Base-by-base conservation (phyloP, 2,888 invertebrate genomes). In the Scaptomyza cyrtandrae region DNA sequence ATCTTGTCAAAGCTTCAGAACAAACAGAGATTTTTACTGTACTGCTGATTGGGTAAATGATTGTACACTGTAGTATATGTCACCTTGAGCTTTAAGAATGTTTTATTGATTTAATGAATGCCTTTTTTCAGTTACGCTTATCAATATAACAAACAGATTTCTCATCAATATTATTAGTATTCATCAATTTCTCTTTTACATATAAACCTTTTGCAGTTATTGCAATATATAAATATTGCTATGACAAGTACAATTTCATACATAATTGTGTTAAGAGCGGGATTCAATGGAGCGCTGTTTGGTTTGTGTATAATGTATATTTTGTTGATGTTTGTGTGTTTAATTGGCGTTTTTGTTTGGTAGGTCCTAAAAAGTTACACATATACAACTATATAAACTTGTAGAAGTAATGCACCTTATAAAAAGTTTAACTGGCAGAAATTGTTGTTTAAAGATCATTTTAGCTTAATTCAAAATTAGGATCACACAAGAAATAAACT, bases 141-240 rank as follows among this genome's bases (percentile, higher is more conserved):
- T 87, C 74, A 86, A 81, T 86, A 86, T 87, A 86, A 88, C 86
- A 87, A 88, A 86, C 89, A 86, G 83, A 83, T 89, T 77, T 88
- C 60, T 74, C 75, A 71, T 63, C 76, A 78, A 71, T 77, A 78
- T 84, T 84, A 71, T 84, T 84, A 71, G 52, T 65, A 69, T 79
- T 76, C 60, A 74, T 75, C 31, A 62, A 55, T 54, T 60, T 67
- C 59, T 66, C 68, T 64, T 75, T 75, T 70, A 64, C 59, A 56
- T 78, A 64, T 75, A 75, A 80, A 79, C 61, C 62, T 65, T 71
- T 66, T 53, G 68, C 71, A 79, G 63, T 75, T 87, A 72, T 86
- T 86, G 71, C 79, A 83, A 67, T 80, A 48, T 69, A 78, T 73
- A 84, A 83, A 85, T 83, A 83, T 82, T 81, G 64, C 78, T 87